Evolutionary conservation across 2,888 invertebrate genomes (phyloP).

Genomic region (Amiota mariae): DNA sequence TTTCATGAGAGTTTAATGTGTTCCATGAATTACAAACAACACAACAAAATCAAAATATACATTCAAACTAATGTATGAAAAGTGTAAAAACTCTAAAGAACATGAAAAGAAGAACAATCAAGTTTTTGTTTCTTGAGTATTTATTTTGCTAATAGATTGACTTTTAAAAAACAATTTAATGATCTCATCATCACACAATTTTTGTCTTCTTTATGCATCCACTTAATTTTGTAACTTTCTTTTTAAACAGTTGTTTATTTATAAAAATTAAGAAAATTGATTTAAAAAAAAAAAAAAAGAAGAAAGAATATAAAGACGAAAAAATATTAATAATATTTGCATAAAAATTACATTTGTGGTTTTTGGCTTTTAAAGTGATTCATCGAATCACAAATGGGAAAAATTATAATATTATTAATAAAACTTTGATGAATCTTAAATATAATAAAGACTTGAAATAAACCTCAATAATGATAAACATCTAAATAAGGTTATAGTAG

Average conservation of each 20-base stretch:
- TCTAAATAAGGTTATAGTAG: no score
- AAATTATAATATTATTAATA: not conserved
- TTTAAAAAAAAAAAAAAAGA: not conserved
- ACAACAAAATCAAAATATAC: no score
- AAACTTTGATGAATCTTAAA: not conserved
- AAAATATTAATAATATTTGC: slow-evolving; percentile 23
- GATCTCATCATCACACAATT: slow-evolving; percentile 1
- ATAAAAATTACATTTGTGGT: slow-evolving; percentile 20
- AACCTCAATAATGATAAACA: no score
- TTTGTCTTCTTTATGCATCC: not conserved
- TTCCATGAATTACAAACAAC: no score
- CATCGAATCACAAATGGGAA: not conserved
- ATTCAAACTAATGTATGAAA: no score
- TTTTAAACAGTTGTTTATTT: slow-evolving; percentile 5
- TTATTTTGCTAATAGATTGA: no score
- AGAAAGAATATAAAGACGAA: not conserved
- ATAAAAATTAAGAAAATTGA: not conserved
- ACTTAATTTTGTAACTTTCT: slow-evolving; percentile 13
- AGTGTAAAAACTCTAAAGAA: no score
- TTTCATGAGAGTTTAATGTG: no score
- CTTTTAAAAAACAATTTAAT: not conserved
- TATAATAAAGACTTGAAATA: no score
- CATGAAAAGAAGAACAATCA: no score
- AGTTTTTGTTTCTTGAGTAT: no score
- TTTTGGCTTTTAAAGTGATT: slow-evolving; percentile 9